Evolutionary conservation across 2,888 invertebrate genomes (phyloP), one percentile per base, ranked within the genome.

Genomic region (Ophion ellenae): DNA sequence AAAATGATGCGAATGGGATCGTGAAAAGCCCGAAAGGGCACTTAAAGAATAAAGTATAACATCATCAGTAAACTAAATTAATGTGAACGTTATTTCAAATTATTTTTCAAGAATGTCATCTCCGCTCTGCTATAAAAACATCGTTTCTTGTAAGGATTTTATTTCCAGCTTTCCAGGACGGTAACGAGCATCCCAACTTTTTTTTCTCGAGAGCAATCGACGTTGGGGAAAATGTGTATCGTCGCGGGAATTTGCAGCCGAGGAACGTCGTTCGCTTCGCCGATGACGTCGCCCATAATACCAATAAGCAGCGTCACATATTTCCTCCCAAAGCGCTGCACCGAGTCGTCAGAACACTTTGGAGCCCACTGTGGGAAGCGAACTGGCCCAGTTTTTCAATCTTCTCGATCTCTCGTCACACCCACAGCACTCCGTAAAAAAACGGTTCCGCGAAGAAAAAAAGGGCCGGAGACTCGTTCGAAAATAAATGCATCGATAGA

Each of bases 251-350:
- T 63, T 63, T 32, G 24, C 45, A 36, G 20, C 28, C 2, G 57
- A 47, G 24, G n/a, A 81, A 59, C 45, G 36, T 82, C 20, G 67
- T 71, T 47, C 14, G 64, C 64, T 66, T 28, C 32, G 64, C 32
- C 14, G 64, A 74, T 87, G 81, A 87, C 87, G 84, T 88, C 81
- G 86, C 64, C 47, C 53, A 76, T 76, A 76, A 83, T 40, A 88
- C 76, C 88, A 88, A 88, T 86, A 88, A 88, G 82, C 85, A 77
- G 28, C 4, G 73, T 45, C 10, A 32, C 32, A 64, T 47, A 32
- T 75, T 64, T 64, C 47, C 75, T 64, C 10, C 64, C 45, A 75
- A 45, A 64, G 75, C 64, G 47, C 24, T 45, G 63, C 45, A 75
- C 73, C n/a, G 36, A 28, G 57, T 14, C 14, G 32, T n/a, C 11